Percentiles rank a stretch among this genome's conserved stretches.
phyloP scores from a whole-genome alignment of 1,140 invertebrate species.

The Copidosoma floridanum region DNA sequence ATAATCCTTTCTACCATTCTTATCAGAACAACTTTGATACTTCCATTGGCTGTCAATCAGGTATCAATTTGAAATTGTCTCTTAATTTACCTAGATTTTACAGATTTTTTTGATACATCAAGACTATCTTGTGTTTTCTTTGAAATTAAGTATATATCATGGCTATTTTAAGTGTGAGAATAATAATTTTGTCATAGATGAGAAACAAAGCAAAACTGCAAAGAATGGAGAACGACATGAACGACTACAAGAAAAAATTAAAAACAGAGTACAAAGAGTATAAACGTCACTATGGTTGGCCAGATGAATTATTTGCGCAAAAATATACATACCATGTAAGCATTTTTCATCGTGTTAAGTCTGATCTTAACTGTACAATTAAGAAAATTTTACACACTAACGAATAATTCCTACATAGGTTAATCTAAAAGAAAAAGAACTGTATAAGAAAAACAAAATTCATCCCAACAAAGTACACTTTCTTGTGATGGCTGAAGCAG shows the following conservation, averaged over 20 bases:
- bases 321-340: background rate
- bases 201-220: conserved; percentile 73
- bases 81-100: too few species aligned
- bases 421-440: conserved; percentile 70
- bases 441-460: conserved; percentile 76
- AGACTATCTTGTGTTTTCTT: too few species aligned
- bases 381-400: background rate
- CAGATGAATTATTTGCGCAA: conserved; percentile 35
- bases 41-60: conserved; percentile 75
- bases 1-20: conserved; percentile 70
- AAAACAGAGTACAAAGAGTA: conserved; percentile 69
- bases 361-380: too few species aligned
- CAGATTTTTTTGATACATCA: too few species aligned
- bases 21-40: conserved; percentile 65
- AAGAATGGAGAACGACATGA: conserved; percentile 71
- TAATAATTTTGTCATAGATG: conserved; percentile 50
- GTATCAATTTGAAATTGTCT: conserved; percentile 31
- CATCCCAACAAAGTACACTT: conserved; percentile 80
- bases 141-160: background rate
- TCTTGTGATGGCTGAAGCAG: conserved; percentile 75
- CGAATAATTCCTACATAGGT: background rate
- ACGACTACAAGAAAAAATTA: conserved; percentile 67
- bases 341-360: too few species aligned
- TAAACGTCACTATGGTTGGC: conserved; percentile 67
- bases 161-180: background rate